A percentile compares a stretch with the other conserved stretches of the same genome.
phyloP scores from a whole-genome alignment of 1,140 invertebrate genomes.

The Cyrtorhinus lividipennis region DNA sequence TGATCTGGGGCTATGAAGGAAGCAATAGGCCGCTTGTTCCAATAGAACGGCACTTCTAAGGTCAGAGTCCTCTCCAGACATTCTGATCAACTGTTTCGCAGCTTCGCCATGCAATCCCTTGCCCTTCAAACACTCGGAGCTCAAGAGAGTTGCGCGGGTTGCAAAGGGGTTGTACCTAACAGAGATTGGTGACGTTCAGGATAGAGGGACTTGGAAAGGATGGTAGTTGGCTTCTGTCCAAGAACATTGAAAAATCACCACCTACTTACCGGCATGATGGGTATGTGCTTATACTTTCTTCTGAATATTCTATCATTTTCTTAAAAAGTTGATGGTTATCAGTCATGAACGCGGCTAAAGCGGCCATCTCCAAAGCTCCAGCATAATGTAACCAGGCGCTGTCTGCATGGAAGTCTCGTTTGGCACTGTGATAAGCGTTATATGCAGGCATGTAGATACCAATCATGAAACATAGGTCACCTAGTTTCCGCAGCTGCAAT shows the following conservation, averaged over 20 bases:
- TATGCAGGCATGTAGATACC: slow-evolving; percentile 86
- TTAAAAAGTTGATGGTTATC: slow-evolving; percentile 44
- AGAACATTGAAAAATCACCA: too few relatives aligned
- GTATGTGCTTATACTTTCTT: slow-evolving; percentile 82
- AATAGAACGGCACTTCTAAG: slow-evolving; percentile 76
- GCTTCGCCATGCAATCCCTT: slow-evolving; percentile 68
- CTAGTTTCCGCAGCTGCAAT: slow-evolving; percentile 78
- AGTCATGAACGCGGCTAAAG: slow-evolving; percentile 79
- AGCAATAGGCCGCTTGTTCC: slow-evolving; percentile 92
- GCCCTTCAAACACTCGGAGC: slow-evolving; percentile 69
- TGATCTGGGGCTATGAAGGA: slow-evolving; percentile 50
- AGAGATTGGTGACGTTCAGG: neutral
- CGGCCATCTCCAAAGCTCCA: slow-evolving; percentile 90
- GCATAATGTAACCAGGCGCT: slow-evolving; percentile 95
- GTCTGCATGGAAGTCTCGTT: slow-evolving; percentile 90
- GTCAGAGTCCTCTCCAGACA: slow-evolving; percentile 91
- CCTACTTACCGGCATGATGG: slow-evolving; percentile 69
- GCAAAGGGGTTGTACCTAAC: slow-evolving; percentile 72
- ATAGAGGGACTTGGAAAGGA: neutral
- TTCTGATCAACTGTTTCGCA: slow-evolving; percentile 80
- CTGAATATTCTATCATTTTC: slow-evolving; percentile 80
- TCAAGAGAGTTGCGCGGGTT: slow-evolving; percentile 73
- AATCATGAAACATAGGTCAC: slow-evolving; percentile 93
- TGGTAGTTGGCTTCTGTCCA: too few relatives aligned
- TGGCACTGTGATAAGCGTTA: slow-evolving; percentile 85